Base-by-base conservation (phyloP, 2,797 vertebrate species). In the Paramormyrops hopkinsi region DNA sequence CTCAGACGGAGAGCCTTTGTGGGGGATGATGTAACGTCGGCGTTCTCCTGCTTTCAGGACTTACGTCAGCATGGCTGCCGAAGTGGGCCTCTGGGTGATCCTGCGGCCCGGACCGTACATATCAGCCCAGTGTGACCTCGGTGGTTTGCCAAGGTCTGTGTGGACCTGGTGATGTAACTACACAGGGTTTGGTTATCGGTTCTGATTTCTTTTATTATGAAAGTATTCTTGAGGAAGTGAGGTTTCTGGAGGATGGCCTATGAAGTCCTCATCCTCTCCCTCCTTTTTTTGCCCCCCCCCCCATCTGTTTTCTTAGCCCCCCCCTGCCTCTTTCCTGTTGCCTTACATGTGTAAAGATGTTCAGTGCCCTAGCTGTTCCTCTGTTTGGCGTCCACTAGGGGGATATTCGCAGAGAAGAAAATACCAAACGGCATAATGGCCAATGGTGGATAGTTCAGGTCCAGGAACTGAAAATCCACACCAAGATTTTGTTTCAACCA, bases 21-120 rank as follows among this genome's bases (percentile, higher is more conserved):
- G 17, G 6, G n/a, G 37, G 25, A 62, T 86, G 50, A 50, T 33
- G 62, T 44, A 37, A 48, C 29, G 22, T n/a, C 44, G 46, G n/a
- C 33, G 86, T 33, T 65, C 0, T 93, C 46, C 94, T 88, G 92
- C 95, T 91, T 90, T 83, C 90, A 99, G 98, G 93, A 94, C 96
- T 25, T 99, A 97, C 91, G 93, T 99, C 29, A 94, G 90, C 88
- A 93, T 96, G 91, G 98, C 98, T 1, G 96, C 94, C 0, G 97
- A 98, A 51, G 86, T 97, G 1, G 98, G 96, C 17, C 92, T 99
- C 79, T 99, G 98, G 98, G 98, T 99, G 89, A 98, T 99, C 91
- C 95, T 99, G 90, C 96, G 97, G 51, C 98, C 97, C 1, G 98
- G 98, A 3, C 98, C 98, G 0, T 96, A 96, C 88, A 91, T 96